Base-by-base conservation (phyloP, 2,888 invertebrate species). In the Brachyptera risi region DNA sequence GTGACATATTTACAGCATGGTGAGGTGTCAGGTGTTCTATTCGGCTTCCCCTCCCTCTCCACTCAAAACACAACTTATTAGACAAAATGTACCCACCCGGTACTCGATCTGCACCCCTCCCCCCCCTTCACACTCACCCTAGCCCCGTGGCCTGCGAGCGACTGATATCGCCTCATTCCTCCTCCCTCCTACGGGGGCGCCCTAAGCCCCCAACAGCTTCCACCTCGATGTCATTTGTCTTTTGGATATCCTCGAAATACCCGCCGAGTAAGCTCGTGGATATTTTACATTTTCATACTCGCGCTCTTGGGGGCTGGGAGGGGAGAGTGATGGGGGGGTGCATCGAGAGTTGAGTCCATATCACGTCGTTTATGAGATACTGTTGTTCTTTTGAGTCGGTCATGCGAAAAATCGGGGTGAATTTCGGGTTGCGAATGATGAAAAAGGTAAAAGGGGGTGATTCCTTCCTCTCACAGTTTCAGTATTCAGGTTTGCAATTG, bases 51-150 rank as follows among this genome's bases (percentile, higher is more conserved):
- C n/a, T 27, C 50, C 51, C 51, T 15, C 31, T 1, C 51, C 31
- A 21, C n/a, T n/a, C n/a, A 21, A 47, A 21, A 51, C 51, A 51
- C 51, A 51, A 51, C 51, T 51, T 51, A 51, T 51, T 51, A 51
- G 31, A 51, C 17, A 21, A 27, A 15, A 35, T 21, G 51, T 49
- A 26, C 49, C 17, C 24, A n/a, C n/a, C n/a, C n/a, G n/a, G n/a
- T n/a, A n/a, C n/a, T n/a, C n/a, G n/a, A n/a, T n/a, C n/a, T n/a
- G n/a, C n/a, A n/a, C n/a, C n/a, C n/a, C n/a, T n/a, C n/a, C n/a
- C n/a, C n/a, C 49, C 49, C 11, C 17, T 21, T 5, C 47, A 4
- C 47, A 24, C 9, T 17, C 27, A 31, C 47, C 5, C 47, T 15
- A 5, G 23, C 47, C 50, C 1, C 13, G 13, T n/a, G 3, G 50